Base-by-base conservation (phyloP, 1,140 invertebrate genomes). In the Drosophila biarmipes region DNA sequence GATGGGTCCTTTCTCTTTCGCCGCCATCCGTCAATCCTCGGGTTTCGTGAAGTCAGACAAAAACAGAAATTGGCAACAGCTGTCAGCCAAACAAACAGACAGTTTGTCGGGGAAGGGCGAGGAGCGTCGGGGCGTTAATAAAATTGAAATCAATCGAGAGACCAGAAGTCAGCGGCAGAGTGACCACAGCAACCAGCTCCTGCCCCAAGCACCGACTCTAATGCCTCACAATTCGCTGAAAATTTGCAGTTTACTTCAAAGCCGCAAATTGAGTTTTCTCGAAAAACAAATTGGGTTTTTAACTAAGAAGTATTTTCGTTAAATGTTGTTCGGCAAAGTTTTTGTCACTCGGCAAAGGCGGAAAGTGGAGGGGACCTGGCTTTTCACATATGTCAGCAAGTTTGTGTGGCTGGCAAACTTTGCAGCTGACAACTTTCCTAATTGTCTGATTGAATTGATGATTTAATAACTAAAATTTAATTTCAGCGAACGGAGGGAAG, bases 391-490 rank as follows among this genome's bases (percentile, higher is more conserved):
- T 89, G 84, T 71, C 68, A 61, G 48, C 58, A 77, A 90, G 76
- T 84, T 90, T 80, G 42, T 90, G 85, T 73, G 80, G 74, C 64
- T 61, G 67, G 57, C 61, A 67, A 79, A 79, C 68, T 79, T 73
- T 73, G 46, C 29, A 56, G 59, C 67, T 72, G 78, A 68, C 79
- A 89, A 89, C 64, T 89, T 87, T 90, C 89, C 80, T 90, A 90
- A 90, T 90, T 90, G 89, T 90, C 73, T 90, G 89, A 90, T 90
- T 90, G 89, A 90, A 90, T 91, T 90, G 79, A 91, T 89, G 78
- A 91, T 90, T 90, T 90, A 90, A 90, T 90, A 91, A 91, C 89
- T 81, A 78, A 68, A 90, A 90, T 90, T 90, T 85, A 90, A 90
- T 90, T 91, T 67, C 48, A 34, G 31, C 57, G 24, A 61, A 49